Evolutionary conservation across 2,797 vertebrate genomes (phyloP), one percentile per base, ranked within the genome.

Genomic region (Lepilemur ruficaudatus): DNA sequence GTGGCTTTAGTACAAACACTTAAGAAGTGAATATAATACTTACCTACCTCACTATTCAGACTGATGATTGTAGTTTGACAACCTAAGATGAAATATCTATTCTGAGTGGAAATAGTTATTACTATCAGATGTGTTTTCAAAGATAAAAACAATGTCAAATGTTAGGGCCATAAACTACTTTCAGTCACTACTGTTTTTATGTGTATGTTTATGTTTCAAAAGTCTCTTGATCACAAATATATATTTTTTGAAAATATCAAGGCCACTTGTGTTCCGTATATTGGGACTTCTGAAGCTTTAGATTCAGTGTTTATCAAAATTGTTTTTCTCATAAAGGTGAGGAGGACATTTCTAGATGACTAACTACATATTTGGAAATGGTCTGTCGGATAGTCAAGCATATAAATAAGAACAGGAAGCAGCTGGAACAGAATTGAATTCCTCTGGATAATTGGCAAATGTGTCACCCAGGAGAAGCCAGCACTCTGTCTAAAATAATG

Each of bases 271-370:
- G 43, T 92, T 78, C 35, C 32, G 69, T 69, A 23, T 20, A 8
- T 70, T 76, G 82, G 13, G 48, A 59, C 50, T 96, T 91, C 92
- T 59, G 43, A 89, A 50, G 52, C 50, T 92, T 92, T 28, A 22
- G 43, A 38, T 65, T 50, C 43, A 96, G 72, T 92, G 81, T 97
- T 98, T 97, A 94, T 95, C 97, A 97, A 96, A 97, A 97, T 88
- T 83, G 80, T 97, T 98, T 96, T 52, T 95, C 78, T 97, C 75
- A 69, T 22, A 59, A 52, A 94, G 75, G 35, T 69, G 67, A 28
- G 12, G 88, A 69, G 79, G 92, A 95, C 96, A 96, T 81, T 96
- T 97, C 70, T 79, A 97, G 87, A 82, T 80, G 70, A 80, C 35
- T 78, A 93, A 79, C 87, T 86, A 61, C n/a, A 50, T 96, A 85